These are phyloP conservation scores for Todiramphus saurophagus DNA, from an alignment of 2,113 vertebrate genomes.

Conservation along the genomic window DNA sequence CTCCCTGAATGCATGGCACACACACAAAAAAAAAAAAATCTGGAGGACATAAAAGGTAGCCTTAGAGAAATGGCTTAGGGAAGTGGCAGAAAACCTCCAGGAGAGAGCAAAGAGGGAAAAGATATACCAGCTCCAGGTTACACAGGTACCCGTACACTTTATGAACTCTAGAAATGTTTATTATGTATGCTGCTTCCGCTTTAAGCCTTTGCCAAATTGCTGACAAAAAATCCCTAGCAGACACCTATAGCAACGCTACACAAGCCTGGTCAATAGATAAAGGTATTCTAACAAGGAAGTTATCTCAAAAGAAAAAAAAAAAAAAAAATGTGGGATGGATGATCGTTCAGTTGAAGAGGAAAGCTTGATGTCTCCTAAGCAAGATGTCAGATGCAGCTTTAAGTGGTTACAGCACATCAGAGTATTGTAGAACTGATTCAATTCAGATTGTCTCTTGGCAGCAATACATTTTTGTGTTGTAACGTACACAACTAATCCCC, in stretches of 20 bases:
- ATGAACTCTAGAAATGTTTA: not conserved
- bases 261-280: not conserved
- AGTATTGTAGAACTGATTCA: not conserved
- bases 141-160: not conserved
- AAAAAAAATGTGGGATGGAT: not conserved
- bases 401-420: not conserved
- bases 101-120: not conserved
- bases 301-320: not conserved
- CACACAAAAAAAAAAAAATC: not conserved
- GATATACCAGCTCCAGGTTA: not conserved
- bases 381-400: not conserved
- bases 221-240: not conserved
- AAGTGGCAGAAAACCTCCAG: not conserved
- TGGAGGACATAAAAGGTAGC: not conserved
- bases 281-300: not conserved
- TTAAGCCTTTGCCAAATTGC: not conserved
- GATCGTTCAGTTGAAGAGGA: not conserved
- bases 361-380: not conserved
- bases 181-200: not conserved
- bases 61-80: not conserved
- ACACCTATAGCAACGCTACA: not conserved
- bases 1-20: not conserved
- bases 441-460: not conserved
- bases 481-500: not conserved
- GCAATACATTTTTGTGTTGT: not conserved